Evolutionary conservation across 1,140 invertebrate genomes (phyloP).

Genomic region (Drosophila pectinifera): DNA sequence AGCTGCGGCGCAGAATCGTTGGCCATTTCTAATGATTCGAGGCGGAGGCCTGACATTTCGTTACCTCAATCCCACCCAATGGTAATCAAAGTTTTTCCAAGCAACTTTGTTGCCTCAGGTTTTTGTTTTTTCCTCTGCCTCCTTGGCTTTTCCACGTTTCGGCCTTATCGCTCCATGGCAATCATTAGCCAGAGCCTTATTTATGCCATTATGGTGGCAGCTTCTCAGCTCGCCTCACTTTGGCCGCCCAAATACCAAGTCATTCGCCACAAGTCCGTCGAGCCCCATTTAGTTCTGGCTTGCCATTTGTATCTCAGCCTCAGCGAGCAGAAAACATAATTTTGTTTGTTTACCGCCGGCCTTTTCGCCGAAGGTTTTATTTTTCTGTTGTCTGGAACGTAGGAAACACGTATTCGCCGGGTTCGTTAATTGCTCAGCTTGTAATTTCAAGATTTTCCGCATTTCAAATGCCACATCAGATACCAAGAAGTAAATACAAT

Average conservation of each 20-base stretch:
- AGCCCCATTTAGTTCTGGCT: slow-evolving; percentile 63
- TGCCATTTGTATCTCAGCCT: slow-evolving; percentile 35
- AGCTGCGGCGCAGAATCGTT: slow-evolving; percentile 47
- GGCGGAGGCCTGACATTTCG: slow-evolving; percentile 68
- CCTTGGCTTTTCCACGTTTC: slow-evolving; percentile 46
- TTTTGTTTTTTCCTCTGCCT: slow-evolving; percentile 2
- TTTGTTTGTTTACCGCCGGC: slow-evolving; percentile 35
- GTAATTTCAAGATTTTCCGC: slow-evolving; percentile 58
- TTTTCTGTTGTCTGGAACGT: slow-evolving; percentile 34
- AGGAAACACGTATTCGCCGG: slow-evolving; percentile 45
- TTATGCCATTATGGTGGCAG: slow-evolving; percentile 76
- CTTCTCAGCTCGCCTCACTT: slow-evolving; percentile 38
- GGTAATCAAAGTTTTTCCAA: slow-evolving; percentile 72
- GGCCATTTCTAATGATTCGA: slow-evolving; percentile 56
- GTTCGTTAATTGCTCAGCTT: slow-evolving; percentile 70
- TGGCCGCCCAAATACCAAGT: slow-evolving; percentile 57
- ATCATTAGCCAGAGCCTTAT: slow-evolving; percentile 70
- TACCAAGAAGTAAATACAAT: slow-evolving; percentile 27
- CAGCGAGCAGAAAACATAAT: slow-evolving; percentile 36
- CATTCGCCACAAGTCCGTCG: slow-evolving; percentile 52
- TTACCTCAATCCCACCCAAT: slow-evolving; percentile 21
- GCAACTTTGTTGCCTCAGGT: slow-evolving; percentile 30
- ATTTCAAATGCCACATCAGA: slow-evolving; percentile 31
- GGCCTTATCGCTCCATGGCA: slow-evolving; percentile 68
- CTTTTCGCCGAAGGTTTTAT: slow-evolving; percentile 41